A percentile compares a stretch with the other conserved stretches of the same genome.
Evolutionary conservation across 2,797 vertebrate species (phyloP).

Genomic region (Pipistrellus nathusii): DNA sequence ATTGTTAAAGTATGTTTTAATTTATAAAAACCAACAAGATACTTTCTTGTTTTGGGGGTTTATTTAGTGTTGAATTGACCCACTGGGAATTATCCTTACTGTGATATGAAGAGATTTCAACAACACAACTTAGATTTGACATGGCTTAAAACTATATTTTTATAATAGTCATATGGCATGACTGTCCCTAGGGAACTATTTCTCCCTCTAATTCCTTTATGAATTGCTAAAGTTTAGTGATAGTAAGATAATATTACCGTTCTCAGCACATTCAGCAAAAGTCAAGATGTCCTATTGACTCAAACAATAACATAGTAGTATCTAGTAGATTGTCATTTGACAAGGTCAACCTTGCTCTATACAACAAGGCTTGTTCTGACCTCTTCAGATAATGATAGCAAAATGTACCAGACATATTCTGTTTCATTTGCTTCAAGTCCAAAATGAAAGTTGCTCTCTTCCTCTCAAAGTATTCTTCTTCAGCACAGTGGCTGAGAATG

Average conservation of each 20-base stretch:
- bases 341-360: constrained; percentile 21
- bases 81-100: constrained; percentile 67
- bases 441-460: constrained; percentile 28
- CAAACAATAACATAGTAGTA: constrained; percentile 28
- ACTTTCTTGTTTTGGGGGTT: constrained; percentile 64
- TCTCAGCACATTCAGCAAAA: constrained; percentile 51
- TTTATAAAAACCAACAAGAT: constrained; percentile 20
- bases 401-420: neutral
- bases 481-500: neutral
- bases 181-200: constrained; percentile 44
- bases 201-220: constrained; percentile 42
- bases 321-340: constrained; percentile 47
- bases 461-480: neutral
- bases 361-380: constrained; percentile 10
- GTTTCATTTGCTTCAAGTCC: constrained; percentile 25
- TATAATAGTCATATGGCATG: constrained; percentile 46
- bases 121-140: neutral
- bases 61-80: constrained; percentile 73
- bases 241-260: constrained; percentile 65
- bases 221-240: constrained; percentile 34
- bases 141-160: constrained; percentile 37
- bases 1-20: constrained; percentile 50
- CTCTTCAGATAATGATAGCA: neutral
- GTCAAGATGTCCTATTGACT: constrained; percentile 60
- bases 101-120: constrained; percentile 36